A percentile compares a stretch with the other conserved stretches of the same genome.
Evolutionary conservation across 2,797 vertebrate genomes (phyloP).

Genomic region (Myotis findleyi): DNA sequence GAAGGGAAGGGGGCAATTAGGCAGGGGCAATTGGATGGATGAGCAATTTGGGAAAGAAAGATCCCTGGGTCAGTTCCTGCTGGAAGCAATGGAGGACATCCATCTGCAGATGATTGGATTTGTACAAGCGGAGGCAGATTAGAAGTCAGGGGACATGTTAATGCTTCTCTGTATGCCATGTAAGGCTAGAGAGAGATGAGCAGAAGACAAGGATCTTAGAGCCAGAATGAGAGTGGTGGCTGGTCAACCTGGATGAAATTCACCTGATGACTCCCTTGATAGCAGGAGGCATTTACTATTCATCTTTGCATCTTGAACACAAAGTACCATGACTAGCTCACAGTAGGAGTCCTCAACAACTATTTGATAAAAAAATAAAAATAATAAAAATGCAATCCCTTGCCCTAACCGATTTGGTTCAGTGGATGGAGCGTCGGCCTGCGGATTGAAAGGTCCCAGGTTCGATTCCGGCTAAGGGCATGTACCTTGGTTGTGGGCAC

Average conservation of each 20-base stretch:
- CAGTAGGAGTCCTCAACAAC: neutral
- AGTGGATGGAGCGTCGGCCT: too few relatives aligned
- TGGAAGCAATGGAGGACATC: neutral
- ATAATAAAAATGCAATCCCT: neutral
- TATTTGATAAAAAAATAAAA: neutral
- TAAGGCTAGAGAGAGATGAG: neutral
- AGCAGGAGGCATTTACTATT: neutral
- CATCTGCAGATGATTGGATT: neutral
- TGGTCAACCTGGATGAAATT: neutral
- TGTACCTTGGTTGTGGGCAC: too few relatives aligned
- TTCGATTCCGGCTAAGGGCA: too few relatives aligned
- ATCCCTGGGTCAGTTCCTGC: neutral
- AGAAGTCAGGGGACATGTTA: neutral
- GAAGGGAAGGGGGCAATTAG: neutral
- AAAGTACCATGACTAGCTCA: neutral
- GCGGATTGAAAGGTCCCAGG: too few relatives aligned
- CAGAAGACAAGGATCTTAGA: neutral
- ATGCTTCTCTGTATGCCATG: neutral
- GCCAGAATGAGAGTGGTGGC: neutral
- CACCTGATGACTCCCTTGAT: neutral
- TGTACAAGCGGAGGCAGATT: neutral
- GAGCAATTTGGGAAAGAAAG: neutral
- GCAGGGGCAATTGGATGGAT: neutral
- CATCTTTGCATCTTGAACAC: neutral
- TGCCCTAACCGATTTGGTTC: too few relatives aligned